Evolutionary conservation across 1,140 invertebrate species (phyloP), one percentile per base, ranked within the genome.

Genomic region (Drosophila kanapiae): DNA sequence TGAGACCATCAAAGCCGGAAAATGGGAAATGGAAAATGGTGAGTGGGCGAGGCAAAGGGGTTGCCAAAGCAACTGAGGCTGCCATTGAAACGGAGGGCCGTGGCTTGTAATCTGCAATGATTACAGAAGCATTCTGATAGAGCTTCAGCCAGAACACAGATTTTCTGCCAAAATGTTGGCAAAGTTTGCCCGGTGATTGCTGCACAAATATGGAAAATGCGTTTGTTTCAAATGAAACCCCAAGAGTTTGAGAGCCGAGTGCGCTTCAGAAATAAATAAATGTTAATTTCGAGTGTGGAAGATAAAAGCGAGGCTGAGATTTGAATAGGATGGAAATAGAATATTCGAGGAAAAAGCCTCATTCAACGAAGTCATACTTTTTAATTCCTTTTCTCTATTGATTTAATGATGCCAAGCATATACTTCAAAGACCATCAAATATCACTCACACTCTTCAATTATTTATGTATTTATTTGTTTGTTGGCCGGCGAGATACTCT

Each of bases 1-100:
- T 69, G 69, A 72, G 67, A 72, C 65, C 69, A 72, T 72, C 69
- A 71, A 72, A 71, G 45, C 43, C 45, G 65, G 62, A 61, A 64
- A 70, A 67, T 67, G 38, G 65, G 16, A 23, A 54, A 35, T 29
- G 42, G 31, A 61, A 27, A 29, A 16, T 23, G 51, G 49, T 53
- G 49, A 53, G 49, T 18, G 49, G 6, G 37, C 33, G 45, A 23
- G 33, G 5, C 3, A 33, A 33, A 14, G n/a, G 16, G 67, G 35
- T 68, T 68, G 68, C 64, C 35, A 68, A 68, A 9, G 64, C 33
- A 27, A 16, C 48, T 23, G 16, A 49, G 65, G 23, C 27, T 71
- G 23, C 35, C 60, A 65, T 42, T 18, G 27, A 23, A 27, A 38
- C 38, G 63, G 23, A 23, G 4, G 54, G 14, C 38, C 3, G 16